Percentiles rank a stretch among this genome's conserved stretches.
Evolutionary conservation across 2,113 vertebrate species (phyloP).

Genomic region (Spizaetus ornatus): DNA sequence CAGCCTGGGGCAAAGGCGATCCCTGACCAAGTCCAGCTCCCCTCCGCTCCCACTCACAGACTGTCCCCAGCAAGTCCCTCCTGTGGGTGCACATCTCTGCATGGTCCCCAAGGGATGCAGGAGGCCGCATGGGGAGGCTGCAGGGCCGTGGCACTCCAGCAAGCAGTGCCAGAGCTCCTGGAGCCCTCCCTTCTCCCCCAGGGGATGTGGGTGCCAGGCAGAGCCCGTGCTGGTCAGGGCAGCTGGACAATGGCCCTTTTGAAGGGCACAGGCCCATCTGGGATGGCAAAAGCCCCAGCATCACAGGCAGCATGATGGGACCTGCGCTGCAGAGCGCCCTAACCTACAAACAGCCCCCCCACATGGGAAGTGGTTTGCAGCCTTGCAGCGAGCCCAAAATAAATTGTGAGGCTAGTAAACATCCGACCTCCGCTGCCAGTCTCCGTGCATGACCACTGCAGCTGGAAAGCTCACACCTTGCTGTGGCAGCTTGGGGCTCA

Average conservation of each 20-base stretch:
- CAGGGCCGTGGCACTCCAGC: accelerated
- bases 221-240: not conserved
- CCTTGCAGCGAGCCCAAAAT: not conserved
- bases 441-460: accelerated
- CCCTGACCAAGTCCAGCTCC: not conserved
- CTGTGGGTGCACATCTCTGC: not conserved
- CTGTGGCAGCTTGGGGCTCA: not conserved
- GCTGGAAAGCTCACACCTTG: not conserved
- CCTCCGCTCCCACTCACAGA: not conserved
- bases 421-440: accelerated
- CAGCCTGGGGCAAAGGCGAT: not conserved
- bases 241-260: not conserved
- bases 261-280: not conserved
- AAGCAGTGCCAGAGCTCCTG: accelerated
- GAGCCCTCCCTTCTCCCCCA: not conserved
- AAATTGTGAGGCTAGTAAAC: not conserved
- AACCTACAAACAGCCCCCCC: not conserved
- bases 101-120: accelerated
- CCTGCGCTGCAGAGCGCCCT: accelerated
- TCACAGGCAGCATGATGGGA: not conserved
- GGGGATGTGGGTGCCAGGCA: not conserved
- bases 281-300: not conserved
- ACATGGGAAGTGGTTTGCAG: not conserved
- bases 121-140: not conserved
- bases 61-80: not conserved